Evolutionary conservation across 2,797 vertebrate species (phyloP).

Genomic region (Nannoperca australis): DNA sequence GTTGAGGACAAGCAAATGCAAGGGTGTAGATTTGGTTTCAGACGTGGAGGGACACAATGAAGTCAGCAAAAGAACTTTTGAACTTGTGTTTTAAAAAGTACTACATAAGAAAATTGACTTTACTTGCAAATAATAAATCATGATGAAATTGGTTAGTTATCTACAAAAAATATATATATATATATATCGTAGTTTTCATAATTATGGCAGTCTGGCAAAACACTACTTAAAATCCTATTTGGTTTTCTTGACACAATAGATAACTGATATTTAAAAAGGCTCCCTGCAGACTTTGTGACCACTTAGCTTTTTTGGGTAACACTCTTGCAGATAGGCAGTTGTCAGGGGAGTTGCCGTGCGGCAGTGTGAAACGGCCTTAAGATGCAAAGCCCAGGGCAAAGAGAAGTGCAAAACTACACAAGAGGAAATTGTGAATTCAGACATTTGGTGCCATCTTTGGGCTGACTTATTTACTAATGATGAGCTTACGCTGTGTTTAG

Average conservation of each 20-base stretch:
- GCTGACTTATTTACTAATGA: constrained; percentile 4
- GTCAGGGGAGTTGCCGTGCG: too few relatives aligned
- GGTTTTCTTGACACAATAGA: background rate
- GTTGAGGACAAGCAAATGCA: background rate
- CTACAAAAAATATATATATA: background rate
- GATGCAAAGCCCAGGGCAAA: background rate
- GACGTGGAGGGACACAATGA: background rate
- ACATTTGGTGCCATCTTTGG: background rate
- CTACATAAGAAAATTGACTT: background rate
- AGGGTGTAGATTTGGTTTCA: background rate
- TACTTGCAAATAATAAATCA: background rate
- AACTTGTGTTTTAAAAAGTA: background rate
- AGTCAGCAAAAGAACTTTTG: background rate
- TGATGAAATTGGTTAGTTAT: background rate
- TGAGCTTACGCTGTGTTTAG: constrained; percentile 1
- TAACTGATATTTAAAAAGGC: background rate
- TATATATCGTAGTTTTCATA: background rate
- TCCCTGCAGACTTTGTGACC: background rate
- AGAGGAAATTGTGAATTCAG: constrained; percentile 24
- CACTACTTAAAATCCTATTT: background rate
- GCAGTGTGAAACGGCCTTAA: too few relatives aligned
- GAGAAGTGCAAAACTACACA: background rate
- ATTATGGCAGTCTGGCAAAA: background rate
- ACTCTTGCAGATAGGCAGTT: too few relatives aligned
- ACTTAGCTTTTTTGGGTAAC: background rate